Percentiles rank a stretch among this genome's conserved stretches.
Conservation (phyloP, 1,140 invertebrate genomes). For the Parasteatoda tepidariorum region DNA sequence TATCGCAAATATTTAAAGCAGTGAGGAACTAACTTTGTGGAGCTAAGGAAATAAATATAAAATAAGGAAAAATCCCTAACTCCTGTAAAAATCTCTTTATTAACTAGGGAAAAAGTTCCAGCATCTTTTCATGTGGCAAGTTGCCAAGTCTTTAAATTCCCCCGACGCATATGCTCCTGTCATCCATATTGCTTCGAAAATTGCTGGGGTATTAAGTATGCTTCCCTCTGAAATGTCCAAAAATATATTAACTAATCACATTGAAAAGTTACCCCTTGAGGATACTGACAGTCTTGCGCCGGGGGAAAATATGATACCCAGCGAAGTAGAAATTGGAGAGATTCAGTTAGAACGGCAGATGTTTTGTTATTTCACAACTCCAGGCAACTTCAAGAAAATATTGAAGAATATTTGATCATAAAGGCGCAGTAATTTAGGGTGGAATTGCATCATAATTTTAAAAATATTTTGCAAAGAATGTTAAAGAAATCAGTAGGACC, state of each 20-base stretch:
- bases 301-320: background rate
- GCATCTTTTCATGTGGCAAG: background rate
- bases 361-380: background rate
- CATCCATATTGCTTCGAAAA: conserved; percentile 15
- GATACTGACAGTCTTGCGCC: background rate
- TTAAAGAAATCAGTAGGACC: too few species aligned
- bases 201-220: background rate
- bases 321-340: background rate
- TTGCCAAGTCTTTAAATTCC: background rate
- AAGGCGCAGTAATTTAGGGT: background rate
- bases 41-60: too few species aligned
- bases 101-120: background rate
- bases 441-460: background rate
- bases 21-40: too few species aligned
- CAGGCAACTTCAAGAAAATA: background rate
- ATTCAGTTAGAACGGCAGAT: background rate
- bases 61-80: background rate
- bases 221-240: background rate
- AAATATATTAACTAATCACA: conserved; percentile 10
- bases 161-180: background rate
- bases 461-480: background rate
- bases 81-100: background rate
- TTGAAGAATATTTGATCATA: background rate
- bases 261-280: background rate
- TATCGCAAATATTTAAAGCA: too few species aligned